Evolutionary conservation across 2,113 vertebrate genomes (phyloP).

Genomic region (Phaetusa simplex): DNA sequence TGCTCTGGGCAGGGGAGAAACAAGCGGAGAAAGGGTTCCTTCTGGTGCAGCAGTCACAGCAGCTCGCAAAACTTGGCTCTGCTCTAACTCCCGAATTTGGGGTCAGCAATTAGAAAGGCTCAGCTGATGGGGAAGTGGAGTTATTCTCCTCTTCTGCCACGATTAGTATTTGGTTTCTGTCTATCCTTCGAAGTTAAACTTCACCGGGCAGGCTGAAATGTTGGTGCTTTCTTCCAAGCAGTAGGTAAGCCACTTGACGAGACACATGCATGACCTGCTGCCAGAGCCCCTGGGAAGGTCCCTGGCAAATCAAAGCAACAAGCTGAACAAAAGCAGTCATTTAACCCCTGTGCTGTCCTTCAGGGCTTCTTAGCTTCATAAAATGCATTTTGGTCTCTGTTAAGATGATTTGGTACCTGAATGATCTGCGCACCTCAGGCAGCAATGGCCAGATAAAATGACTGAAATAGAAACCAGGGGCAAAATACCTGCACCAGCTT

Average conservation of each 20-base stretch:
- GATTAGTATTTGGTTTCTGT: neutral
- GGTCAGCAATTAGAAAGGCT: neutral
- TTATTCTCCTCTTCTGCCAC: neutral
- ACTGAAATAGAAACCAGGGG: neutral
- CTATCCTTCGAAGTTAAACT: neutral
- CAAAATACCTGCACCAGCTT: neutral
- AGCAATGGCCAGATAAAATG: neutral
- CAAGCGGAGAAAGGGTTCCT: neutral
- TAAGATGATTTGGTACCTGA: neutral
- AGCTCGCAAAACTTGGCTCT: neutral
- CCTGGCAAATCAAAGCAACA: neutral
- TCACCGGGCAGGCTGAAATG: neutral
- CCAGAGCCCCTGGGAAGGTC: neutral
- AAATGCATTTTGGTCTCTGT: neutral
- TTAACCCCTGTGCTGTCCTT: neutral
- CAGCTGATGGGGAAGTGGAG: neutral
- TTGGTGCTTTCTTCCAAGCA: neutral
- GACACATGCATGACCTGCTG: neutral
- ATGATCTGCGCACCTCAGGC: neutral
- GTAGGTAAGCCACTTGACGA: neutral
- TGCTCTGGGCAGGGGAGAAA: neutral
- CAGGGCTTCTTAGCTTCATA: neutral
- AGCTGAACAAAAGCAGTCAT: neutral
- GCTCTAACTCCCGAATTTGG: neutral
- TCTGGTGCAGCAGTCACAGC: neutral